These are phyloP conservation scores for Hemistola chrysoprasaria DNA, from an alignment of 2,888 invertebrate species.

Conservation along the genomic window DNA sequence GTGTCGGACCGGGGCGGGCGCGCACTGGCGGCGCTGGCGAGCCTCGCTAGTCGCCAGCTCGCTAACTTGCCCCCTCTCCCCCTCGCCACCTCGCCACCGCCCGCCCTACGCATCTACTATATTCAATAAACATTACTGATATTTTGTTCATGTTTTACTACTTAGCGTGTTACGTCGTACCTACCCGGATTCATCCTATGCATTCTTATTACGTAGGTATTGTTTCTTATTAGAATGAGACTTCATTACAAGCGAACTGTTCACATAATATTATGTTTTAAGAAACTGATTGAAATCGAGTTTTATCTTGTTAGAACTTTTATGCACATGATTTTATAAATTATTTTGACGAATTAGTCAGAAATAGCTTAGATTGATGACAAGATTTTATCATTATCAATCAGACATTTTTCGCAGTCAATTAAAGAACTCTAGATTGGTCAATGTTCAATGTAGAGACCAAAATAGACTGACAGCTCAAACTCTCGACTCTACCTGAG, in stretches of 20 bases:
- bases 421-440: slow-evolving; percentile 5
- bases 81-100: slow-evolving; percentile 45
- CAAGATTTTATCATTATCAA: no score
- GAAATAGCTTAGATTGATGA: no score
- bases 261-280: no score
- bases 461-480: slow-evolving; percentile 40
- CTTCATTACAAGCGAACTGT: no score
- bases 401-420: not conserved
- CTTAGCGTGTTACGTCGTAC: slow-evolving; percentile 37
- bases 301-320: no score
- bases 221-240: no score
- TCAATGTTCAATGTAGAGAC: slow-evolving; percentile 31
- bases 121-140: slow-evolving; percentile 53
- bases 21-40: slow-evolving; percentile 65
- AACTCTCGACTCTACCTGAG: slow-evolving; percentile 44
- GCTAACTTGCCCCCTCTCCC: slow-evolving; percentile 31
- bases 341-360: no score
- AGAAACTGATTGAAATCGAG: no score
- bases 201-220: no score
- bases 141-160: slow-evolving; percentile 50
- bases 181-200: no score
- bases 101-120: slow-evolving; percentile 38
- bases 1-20: slow-evolving; percentile 80
- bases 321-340: no score
- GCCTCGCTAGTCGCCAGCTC: slow-evolving; percentile 13